phyloP scores from a whole-genome alignment of 2,888 invertebrate species.

The Drosophila barbarae region DNA sequence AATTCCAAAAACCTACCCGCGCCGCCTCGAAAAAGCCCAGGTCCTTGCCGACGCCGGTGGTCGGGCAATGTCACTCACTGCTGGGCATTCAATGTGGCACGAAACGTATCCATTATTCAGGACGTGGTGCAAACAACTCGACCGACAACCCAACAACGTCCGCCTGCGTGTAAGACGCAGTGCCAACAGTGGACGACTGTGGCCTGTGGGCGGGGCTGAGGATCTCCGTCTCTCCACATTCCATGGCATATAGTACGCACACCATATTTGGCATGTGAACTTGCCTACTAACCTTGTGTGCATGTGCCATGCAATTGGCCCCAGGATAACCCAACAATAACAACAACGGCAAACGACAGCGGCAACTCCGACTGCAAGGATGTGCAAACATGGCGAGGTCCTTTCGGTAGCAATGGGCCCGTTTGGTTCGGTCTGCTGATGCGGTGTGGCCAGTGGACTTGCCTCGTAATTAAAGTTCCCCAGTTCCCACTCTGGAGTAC shows the following conservation, averaged over 20 bases:
- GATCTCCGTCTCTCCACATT: constrained; percentile 18
- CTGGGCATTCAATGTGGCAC: constrained; percentile 66
- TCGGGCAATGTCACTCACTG: constrained; percentile 64
- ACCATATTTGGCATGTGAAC: constrained; percentile 65
- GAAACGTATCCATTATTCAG: constrained; percentile 71
- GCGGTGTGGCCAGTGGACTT: constrained; percentile 13
- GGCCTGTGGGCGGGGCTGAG: background rate
- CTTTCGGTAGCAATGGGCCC: constrained; percentile 16
- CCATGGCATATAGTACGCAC: constrained; percentile 39
- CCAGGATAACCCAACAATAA: constrained; percentile 33
- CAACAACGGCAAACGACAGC: constrained; percentile 33
- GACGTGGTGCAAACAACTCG: constrained; percentile 69
- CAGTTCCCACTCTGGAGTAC: background rate
- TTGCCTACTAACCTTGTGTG: constrained; percentile 58
- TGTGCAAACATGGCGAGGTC: constrained; percentile 44
- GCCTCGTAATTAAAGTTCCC: constrained; percentile 36
- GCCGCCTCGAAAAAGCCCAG: constrained; percentile 12
- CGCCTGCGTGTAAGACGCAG: constrained; percentile 58
- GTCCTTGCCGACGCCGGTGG: constrained; percentile 1
- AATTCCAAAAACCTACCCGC: constrained; percentile 62
- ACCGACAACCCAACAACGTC: constrained; percentile 58
- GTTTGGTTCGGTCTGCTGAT: constrained; percentile 6
- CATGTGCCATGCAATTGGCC: constrained; percentile 54
- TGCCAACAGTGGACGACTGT: constrained; percentile 11
- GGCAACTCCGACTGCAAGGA: constrained; percentile 23